phyloP scores from a whole-genome alignment of 2,888 invertebrate species.

The Pristionchus maxplancki region DNA sequence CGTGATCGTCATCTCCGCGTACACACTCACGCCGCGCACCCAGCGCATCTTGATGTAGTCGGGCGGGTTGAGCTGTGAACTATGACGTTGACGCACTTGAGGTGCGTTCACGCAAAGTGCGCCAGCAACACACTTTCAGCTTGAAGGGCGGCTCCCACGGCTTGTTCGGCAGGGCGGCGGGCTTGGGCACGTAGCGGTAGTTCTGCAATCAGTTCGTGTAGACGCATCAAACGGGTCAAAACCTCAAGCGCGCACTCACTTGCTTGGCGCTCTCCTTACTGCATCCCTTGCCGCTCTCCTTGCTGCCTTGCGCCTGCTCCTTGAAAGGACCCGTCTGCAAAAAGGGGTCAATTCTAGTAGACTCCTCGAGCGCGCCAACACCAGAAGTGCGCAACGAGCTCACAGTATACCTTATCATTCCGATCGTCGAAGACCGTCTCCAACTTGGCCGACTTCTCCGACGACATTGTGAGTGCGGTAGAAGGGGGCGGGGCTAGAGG shows the following conservation, averaged over 20 bases:
- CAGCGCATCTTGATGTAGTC: slow-evolving; percentile 39
- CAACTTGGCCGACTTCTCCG: background rate
- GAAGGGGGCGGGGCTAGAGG: background rate
- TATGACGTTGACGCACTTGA: background rate
- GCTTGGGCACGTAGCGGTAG: background rate
- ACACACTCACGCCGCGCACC: background rate
- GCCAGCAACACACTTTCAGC: background rate
- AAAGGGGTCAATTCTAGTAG: background rate
- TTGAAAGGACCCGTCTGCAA: background rate
- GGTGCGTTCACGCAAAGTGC: background rate
- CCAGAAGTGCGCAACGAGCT: background rate
- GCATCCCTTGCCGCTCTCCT: background rate
- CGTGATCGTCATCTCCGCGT: slow-evolving; percentile 20
- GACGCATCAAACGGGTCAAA: background rate
- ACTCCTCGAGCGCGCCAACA: background rate
- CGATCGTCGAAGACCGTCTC: slow-evolving; percentile 1
- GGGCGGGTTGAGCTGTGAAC: background rate
- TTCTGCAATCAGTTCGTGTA: background rate
- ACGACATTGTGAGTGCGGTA: background rate
- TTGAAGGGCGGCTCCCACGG: slow-evolving; percentile 35
- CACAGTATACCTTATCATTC: slow-evolving; percentile 19
- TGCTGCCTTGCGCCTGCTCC: background rate
- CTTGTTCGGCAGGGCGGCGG: slow-evolving; percentile 33
- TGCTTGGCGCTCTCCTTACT: background rate
- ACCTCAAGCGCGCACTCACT: background rate